phyloP scores from a whole-genome alignment of 2,888 invertebrate genomes.

The Phorcus lineatus region DNA sequence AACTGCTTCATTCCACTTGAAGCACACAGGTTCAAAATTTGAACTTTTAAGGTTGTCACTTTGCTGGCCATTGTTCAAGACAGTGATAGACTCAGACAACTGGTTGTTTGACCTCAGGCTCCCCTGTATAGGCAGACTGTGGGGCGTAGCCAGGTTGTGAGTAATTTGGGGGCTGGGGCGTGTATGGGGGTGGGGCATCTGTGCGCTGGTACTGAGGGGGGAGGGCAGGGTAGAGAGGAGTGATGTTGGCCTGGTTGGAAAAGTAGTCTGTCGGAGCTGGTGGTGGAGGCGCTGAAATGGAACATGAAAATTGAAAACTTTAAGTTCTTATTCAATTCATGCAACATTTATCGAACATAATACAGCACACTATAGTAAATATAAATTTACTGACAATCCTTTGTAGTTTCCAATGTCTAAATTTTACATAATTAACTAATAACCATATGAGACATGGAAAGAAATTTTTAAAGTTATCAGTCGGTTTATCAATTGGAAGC shows the following conservation, averaged over 20 bases:
- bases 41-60: too few relatives aligned
- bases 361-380: too few relatives aligned
- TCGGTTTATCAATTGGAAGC: neutral
- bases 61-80: too few relatives aligned
- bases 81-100: neutral
- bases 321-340: too few relatives aligned
- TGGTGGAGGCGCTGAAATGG: slow-evolving; percentile 21
- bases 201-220: neutral
- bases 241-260: neutral
- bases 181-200: slow-evolving; percentile 8
- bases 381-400: too few relatives aligned
- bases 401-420: too few relatives aligned
- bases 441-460: too few relatives aligned
- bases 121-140: neutral
- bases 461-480: too few relatives aligned
- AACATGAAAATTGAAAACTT: neutral
- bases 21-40: too few relatives aligned
- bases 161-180: neutral
- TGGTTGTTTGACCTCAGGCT: neutral
- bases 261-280: slow-evolving; percentile 3
- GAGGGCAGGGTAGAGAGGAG: neutral
- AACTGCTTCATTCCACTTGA: too few relatives aligned
- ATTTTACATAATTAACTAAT: too few relatives aligned
- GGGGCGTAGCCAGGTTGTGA: neutral
- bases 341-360: too few relatives aligned